Evolutionary conservation across 2,113 vertebrate genomes (phyloP), one percentile per base, ranked within the genome.

Genomic region (Oreocharis arfaki): DNA sequence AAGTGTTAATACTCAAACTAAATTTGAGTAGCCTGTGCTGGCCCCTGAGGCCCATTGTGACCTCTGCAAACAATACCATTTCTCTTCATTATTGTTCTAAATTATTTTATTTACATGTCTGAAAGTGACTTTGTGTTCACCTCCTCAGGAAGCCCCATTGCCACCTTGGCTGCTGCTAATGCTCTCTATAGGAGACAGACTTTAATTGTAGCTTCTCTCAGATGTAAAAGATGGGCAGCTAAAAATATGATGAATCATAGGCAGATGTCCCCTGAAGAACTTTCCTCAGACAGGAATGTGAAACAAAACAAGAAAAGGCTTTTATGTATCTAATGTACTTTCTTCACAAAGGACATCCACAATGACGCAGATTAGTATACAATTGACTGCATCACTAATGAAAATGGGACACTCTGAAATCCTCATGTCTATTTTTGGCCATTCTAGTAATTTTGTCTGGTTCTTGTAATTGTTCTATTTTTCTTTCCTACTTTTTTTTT

Each of bases 61-160:
- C 11, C 30, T 28, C 52, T 18, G 23, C 3, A 94, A 87, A 6
- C 8, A 89, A 44, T 75, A 84, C 23, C 3, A 37, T 93, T 71
- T 93, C 39, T 49, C 33, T 93, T 94, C 32, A 50, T 82, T 92
- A 84, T 56, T 71, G 16, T 24, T 89, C 50, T 77, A 56, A 86
- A 57, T 75, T 23, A 67, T 91, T 56, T 79, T 41, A 94, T 53
- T 52, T 94, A 47, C 75, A 56, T 86, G 27, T 69, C 76, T 56
- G 74, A 80, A 96, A 75, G 46, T 88, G 55, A 94, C 87, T 97
- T 95, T 89, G n/a, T 49, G 39, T 32, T 89, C 68, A 69, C 30
- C 49, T 78, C 44, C 53, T 49, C 8, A 67, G 39, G 64, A 46
- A 33, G n/a, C 28, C 19, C 21, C 0, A 1, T 61, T 77, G 16